phyloP scores from a whole-genome alignment of 2,113 vertebrate species.

The Acanthochromis polyacanthus region DNA sequence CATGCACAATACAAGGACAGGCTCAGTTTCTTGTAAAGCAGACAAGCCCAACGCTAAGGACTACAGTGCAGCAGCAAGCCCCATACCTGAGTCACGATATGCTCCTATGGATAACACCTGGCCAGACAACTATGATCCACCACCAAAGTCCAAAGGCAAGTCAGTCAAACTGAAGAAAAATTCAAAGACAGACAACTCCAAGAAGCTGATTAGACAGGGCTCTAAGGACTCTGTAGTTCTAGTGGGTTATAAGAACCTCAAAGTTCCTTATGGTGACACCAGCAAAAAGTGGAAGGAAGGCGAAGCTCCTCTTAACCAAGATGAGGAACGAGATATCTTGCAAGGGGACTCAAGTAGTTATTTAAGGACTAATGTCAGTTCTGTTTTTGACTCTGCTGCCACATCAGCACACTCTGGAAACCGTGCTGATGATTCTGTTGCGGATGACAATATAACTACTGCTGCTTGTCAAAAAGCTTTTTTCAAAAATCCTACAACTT shows the following conservation, averaged over 20 bases:
- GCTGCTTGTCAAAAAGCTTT: constrained; percentile 77
- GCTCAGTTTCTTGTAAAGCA: constrained; percentile 86
- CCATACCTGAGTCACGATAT: constrained; percentile 86
- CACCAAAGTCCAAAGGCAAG: constrained; percentile 93
- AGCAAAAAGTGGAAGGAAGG: constrained; percentile 87
- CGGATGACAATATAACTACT: constrained; percentile 76
- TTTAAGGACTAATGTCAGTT: constrained; percentile 83
- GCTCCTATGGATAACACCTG: constrained; percentile 82
- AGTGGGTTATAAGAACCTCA: constrained; percentile 96
- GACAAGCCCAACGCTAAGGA: constrained; percentile 91
- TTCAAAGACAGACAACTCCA: constrained; percentile 93
- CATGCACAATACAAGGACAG: constrained; percentile 87
- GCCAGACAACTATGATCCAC: constrained; percentile 89
- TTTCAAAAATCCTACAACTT: constrained; percentile 81
- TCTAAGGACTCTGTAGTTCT: constrained; percentile 97
- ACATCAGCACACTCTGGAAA: constrained; percentile 76
- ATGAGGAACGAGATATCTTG: constrained; percentile 77
- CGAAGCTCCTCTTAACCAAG: constrained; percentile 81
- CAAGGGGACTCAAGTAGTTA: constrained; percentile 79
- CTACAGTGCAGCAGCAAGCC: constrained; percentile 83
- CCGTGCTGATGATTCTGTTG: constrained; percentile 80
- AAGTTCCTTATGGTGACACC: constrained; percentile 86
- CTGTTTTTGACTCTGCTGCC: constrained; percentile 78
- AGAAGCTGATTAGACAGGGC: constrained; percentile 93
- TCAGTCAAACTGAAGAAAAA: constrained; percentile 95